Base-by-base conservation (phyloP, 2,797 vertebrate genomes). In the Sphaeramia orbicularis region DNA sequence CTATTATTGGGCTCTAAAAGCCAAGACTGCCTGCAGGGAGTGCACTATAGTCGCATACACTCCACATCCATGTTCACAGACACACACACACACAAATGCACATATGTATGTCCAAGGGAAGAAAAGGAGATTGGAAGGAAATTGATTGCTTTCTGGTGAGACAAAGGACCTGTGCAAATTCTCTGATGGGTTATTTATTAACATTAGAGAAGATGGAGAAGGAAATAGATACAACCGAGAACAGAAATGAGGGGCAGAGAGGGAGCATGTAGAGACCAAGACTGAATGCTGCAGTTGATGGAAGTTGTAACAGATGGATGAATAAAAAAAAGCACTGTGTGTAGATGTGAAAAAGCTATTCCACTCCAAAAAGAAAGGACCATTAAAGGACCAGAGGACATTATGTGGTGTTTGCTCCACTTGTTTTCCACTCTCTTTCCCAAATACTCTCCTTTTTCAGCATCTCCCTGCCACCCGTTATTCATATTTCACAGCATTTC, bases 71-170 rank as follows among this genome's bases (percentile, higher is more conserved):
- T 54, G 19, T 36, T 40, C 36, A 51, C 52, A 53, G 21, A n/a
- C 42, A 71, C 19, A 69, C 65, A 69, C 40, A 69, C 41, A 42
- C 80, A 79, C 50, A 57, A 48, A 75, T 55, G 53, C 35, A 62
- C 62, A 62, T 38, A 21, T 13, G 51, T 65, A 76, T 50, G 53
- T 56, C 54, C 14, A 5, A 65, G 38, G 51, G 18, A 47, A 40
- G 63, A 51, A 54, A 71, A 47, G 48, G 44, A 45, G 44, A 53
- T 35, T 35, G 58, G 65, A 64, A 67, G 69, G 63, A 81, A 86
- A 84, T 85, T 81, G 73, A 90, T 85, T 85, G 56, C 40, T 18
- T 48, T 86, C 83, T 76, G 68, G 12, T 36, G 80, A 86, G 76
- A 78, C 69, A 80, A 70, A 78, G 61, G 60, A 74, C 74, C 52